Evolutionary conservation across 1,140 invertebrate species (phyloP), one percentile per base, ranked within the genome.

Genomic region (Drosophila varians): DNA sequence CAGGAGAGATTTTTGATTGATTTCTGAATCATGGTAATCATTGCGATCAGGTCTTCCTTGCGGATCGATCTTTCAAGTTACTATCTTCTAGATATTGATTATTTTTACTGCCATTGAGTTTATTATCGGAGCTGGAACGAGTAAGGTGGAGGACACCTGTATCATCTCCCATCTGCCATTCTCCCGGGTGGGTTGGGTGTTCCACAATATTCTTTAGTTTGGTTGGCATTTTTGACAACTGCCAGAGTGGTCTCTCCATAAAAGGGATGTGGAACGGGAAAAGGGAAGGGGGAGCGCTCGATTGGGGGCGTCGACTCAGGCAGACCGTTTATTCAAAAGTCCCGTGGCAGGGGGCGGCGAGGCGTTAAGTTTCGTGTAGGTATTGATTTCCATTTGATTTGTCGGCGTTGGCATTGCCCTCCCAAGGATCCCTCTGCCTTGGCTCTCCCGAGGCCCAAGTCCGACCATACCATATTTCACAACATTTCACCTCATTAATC

Each of bases 361-460:
- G 73, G 82, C 82, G 77, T 80, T 65, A 82, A 77, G 61, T 87
- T 77, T 77, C 73, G 61, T 86, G 82, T 86, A 77, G 82, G 82
- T 86, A 86, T 86, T 86, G 82, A 86, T 86, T 86, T 86, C 82
- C 77, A 87, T 84, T 84, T 87, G 82, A 86, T 87, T 87, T 86
- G 82, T 87, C 49, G 64, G 42, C 57, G 53, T 28, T 4, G 21
- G n/a, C n/a, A n/a, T n/a, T n/a, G n/a, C n/a, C 40, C 38, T 16
- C 23, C 28, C 28, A n/a, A 31, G 28, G n/a, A 34, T 21, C 43
- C 8, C 23, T 42, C 14, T 11, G 7, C 19, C 16, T 18, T 34
- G 1, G 31, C 12, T 5, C 0, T 18, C n/a, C 4, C 2, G 36
- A 16, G 12, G 3, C 36, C 18, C n/a, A n/a, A n/a, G n/a, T n/a